Evolutionary conservation across 2,888 invertebrate species (phyloP), one percentile per base, ranked within the genome.

Genomic region (Nymphalis urticae): DNA sequence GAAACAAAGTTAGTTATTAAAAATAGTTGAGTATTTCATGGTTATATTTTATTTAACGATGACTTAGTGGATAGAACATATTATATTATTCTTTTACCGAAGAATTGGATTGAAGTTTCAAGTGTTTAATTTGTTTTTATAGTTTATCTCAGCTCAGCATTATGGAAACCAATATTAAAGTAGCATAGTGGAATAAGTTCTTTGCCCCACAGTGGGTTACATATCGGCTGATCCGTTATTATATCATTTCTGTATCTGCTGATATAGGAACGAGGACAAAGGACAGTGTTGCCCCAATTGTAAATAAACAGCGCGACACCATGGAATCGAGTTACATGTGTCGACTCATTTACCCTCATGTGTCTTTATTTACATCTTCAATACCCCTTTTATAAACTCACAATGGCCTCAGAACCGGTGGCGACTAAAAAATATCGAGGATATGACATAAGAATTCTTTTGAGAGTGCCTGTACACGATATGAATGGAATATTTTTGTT

Each of bases 251-350:
- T 32, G 51, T 19, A 19, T 51, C 19, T 56, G 54, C 54, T 56
- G 54, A 56, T 56, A 56, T 32, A 47, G 76, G 82, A 83, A 80
- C 80, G 75, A 80, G 79, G 77, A 86, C 84, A 85, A 86, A 83
- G 82, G 80, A 82, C 80, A 84, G 81, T 80, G 79, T 82, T 80
- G 75, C 77, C 76, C 78, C 78, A 79, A 77, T 77, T 75, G 80
- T 82, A 83, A 82, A 86, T 82, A 86, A 85, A 86, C 84, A 85
- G 79, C 81, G 81, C 82, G 82, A 87, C 82, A 82, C 80, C 76
- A 73, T 50, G 65, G 67, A 58, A 62, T 68, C 70, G 32, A 53
- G 67, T 70, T 68, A 64, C 70, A 62, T 64, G 67, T 70, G 67
- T 70, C 63, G 66, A 66, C 63, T 66, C 60, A 64, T 70, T 59